These are phyloP conservation scores for Nomada lathburiana DNA, from an alignment of 2,888 invertebrate genomes.

Conservation along the genomic window DNA sequence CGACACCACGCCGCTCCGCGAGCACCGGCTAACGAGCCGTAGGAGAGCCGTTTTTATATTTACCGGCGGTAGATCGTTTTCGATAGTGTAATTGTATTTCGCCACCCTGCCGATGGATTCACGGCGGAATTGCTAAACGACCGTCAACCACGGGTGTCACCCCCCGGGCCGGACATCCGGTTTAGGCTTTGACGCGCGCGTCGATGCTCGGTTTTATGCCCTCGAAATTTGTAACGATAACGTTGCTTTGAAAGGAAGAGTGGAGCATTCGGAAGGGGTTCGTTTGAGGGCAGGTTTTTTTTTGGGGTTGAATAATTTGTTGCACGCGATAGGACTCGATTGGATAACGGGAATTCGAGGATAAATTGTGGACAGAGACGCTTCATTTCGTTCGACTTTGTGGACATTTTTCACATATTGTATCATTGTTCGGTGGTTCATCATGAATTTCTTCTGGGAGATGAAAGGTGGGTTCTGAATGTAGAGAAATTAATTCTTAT, in stretches of 20 bases:
- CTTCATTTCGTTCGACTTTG: no score
- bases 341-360: no score
- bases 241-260: not conserved
- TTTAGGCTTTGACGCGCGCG: conserved; percentile 7
- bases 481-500: no score
- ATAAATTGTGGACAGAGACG: no score
- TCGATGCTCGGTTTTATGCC: not conserved
- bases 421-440: no score
- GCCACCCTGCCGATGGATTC: conserved; percentile 35
- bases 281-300: no score
- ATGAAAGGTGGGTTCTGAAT: no score
- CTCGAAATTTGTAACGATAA: not conserved
- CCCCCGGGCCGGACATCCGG: not conserved
- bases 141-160: not conserved
- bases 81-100: conserved; percentile 50
- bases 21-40: conserved; percentile 61
- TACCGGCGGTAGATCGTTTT: conserved; percentile 51
- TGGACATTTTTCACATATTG: no score
- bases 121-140: conserved; percentile 30
- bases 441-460: no score
- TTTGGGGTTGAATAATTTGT: no score
- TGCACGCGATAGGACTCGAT: no score
- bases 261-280: not conserved
- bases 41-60: conserved; percentile 57
- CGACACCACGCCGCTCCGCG: conserved; percentile 63